Percentiles rank a stretch among this genome's conserved stretches.
Conservation (phyloP, 1,140 invertebrate genomes). For the Ostrea denselamellosa region DNA sequence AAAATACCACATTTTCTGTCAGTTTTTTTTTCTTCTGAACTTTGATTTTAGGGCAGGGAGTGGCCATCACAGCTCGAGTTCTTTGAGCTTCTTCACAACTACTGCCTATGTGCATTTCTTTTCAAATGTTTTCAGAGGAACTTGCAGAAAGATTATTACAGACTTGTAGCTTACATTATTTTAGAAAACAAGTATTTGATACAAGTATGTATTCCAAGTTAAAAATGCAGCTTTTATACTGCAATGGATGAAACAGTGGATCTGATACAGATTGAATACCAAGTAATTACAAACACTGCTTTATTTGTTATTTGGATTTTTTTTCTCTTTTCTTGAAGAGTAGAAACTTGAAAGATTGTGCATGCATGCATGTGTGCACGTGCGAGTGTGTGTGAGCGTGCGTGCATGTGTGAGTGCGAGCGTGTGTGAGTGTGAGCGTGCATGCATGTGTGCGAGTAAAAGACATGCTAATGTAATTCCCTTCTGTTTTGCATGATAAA, state of each 20-base stretch:
- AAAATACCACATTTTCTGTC: no score
- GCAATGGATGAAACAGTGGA: not conserved
- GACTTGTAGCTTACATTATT: no score
- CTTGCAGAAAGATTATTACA: no score
- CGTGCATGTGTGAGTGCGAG: not conserved
- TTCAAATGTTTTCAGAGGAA: no score
- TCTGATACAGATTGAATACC: not conserved
- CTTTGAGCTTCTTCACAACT: no score
- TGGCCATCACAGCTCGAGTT: no score
- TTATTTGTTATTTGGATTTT: not conserved
- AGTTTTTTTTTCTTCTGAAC: no score
- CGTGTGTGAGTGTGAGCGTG: not conserved
- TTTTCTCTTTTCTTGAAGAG: no score
- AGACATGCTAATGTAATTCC: not conserved
- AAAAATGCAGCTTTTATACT: not conserved
- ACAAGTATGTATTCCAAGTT: not conserved
- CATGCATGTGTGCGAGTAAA: not conserved
- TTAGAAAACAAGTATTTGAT: not conserved
- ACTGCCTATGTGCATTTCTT: no score
- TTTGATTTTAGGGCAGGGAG: no score
- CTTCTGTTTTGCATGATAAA: slow-evolving; percentile 20
- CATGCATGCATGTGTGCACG: no score
- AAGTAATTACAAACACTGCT: not conserved
- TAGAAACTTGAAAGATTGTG: no score
- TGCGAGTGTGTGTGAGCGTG: not conserved